Evolutionary conservation across 2,888 invertebrate species (phyloP).

Genomic region (Blastobasis adustella): DNA sequence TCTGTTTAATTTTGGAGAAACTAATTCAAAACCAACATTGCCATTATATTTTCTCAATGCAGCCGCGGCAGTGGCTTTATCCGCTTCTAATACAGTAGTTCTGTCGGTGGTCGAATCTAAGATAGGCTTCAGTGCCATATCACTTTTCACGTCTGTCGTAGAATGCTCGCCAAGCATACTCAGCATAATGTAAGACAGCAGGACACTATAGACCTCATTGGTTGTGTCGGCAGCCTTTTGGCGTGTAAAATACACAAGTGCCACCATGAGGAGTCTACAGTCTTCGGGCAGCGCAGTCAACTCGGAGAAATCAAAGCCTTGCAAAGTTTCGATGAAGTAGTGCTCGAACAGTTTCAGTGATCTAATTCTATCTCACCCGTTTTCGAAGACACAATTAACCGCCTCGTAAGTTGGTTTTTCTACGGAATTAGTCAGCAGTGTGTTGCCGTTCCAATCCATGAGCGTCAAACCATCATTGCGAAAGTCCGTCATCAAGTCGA

Average conservation of each 20-base stretch:
- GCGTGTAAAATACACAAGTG: conserved; percentile 27
- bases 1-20: neutral
- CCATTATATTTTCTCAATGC: conserved; percentile 5
- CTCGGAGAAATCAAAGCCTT: conserved; percentile 11
- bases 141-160: neutral
- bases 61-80: neutral
- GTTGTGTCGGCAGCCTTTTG: conserved; percentile 16
- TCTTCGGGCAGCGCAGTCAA: conserved; percentile 21
- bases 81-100: neutral
- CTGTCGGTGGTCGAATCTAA: conserved; percentile 5
- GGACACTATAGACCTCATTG: conserved; percentile 21
- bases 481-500: conserved; percentile 31
- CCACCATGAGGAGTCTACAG: conserved; percentile 23
- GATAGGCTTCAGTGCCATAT: neutral
- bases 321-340: conserved; percentile 17
- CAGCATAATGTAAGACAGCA: conserved; percentile 28
- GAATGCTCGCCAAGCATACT: conserved; percentile 14
- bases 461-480: conserved; percentile 7
- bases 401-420: conserved; percentile 23
- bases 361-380: conserved; percentile 28
- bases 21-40: conserved; percentile 9
- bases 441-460: neutral
- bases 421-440: conserved; percentile 5
- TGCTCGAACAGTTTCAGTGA: conserved; percentile 19
- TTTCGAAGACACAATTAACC: conserved; percentile 25